Percentiles rank a stretch among this genome's conserved stretches.
phyloP scores from a whole-genome alignment of 2,113 vertebrate species.

The Nerophis lumbriciformis region DNA sequence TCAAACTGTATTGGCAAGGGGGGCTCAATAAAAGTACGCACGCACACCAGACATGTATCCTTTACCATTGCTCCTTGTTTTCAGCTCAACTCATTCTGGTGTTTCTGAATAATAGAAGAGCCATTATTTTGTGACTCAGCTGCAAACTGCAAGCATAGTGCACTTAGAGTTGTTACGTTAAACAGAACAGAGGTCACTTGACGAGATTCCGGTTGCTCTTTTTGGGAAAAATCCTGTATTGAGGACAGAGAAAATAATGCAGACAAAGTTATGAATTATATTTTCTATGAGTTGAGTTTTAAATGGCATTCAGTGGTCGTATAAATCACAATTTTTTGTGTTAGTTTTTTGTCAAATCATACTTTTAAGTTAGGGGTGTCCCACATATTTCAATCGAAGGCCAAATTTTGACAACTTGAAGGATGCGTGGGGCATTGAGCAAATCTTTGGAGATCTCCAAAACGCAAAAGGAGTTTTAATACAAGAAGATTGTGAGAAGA shows the following conservation, averaged over 20 bases:
- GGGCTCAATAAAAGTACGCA: neutral
- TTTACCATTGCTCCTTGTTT: conserved; percentile 10
- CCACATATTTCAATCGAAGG: no score
- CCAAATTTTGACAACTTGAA: no score
- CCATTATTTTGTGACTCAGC: conserved; percentile 48
- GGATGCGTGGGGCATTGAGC: no score
- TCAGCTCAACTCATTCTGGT: conserved; percentile 1
- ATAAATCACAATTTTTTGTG: no score
- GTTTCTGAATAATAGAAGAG: conserved; percentile 49
- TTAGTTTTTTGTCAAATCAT: no score
- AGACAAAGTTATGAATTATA: neutral
- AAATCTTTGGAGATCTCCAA: no score
- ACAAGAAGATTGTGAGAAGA: no score
- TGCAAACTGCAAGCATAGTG: conserved; percentile 11
- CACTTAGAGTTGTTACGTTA: conserved; percentile 11
- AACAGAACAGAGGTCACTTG: conserved; percentile 24
- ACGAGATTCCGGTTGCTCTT: conserved; percentile 5
- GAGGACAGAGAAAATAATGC: neutral
- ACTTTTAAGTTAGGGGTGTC: no score
- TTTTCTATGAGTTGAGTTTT: neutral
- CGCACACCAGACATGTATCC: neutral
- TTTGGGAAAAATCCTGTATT: neutral
- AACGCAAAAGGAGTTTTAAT: no score
- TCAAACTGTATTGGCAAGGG: neutral
- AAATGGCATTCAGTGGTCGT: no score